Conservation (phyloP, 23 tunicate genomes). For the Botrylloides violaceus region DNA sequence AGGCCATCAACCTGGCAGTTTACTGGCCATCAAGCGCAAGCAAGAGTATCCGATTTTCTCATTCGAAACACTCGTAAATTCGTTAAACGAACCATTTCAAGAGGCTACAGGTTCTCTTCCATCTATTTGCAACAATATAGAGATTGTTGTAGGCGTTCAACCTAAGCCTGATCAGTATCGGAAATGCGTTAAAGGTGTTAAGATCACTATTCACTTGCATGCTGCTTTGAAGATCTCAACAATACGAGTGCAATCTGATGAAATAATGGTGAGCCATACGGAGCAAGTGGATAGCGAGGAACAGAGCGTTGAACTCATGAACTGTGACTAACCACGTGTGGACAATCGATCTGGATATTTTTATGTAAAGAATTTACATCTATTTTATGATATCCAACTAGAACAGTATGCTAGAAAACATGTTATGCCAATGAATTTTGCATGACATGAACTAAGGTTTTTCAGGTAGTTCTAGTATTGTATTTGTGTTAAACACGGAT, state of each 20-base stretch:
- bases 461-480: too few relatives aligned
- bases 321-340: not conserved
- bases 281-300: too few relatives aligned
- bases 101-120: not conserved
- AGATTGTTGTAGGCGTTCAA: not conserved
- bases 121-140: not conserved
- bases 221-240: not conserved
- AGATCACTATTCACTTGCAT: not conserved
- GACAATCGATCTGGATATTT: too few relatives aligned
- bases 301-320: not conserved
- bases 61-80: not conserved
- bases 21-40: not conserved
- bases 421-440: too few relatives aligned
- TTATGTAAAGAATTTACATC: too few relatives aligned
- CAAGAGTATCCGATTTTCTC: not conserved
- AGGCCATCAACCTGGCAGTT: not conserved
- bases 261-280: not conserved
- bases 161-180: not conserved
- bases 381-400: too few relatives aligned
- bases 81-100: not conserved
- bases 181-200: not conserved
- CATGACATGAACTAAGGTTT: too few relatives aligned
- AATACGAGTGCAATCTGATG: not conserved
- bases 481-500: too few relatives aligned
- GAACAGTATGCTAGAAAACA: too few relatives aligned